Base-by-base conservation (phyloP, 2,888 invertebrate genomes). In the Meliscaeva auricollis region DNA sequence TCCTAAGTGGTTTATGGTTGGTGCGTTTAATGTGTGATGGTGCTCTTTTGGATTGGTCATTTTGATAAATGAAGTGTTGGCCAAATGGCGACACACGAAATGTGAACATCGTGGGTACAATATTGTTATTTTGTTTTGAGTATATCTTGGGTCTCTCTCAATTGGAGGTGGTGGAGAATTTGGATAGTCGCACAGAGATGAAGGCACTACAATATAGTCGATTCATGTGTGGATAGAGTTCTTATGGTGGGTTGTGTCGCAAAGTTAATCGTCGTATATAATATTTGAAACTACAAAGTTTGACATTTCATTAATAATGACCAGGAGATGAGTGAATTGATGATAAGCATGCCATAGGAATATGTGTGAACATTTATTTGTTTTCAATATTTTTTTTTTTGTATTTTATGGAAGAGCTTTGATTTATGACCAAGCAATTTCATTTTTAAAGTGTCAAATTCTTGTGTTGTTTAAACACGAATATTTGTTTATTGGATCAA, bases 41-140 rank as follows among this genome's bases (percentile, higher is more conserved):
- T 17, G 35, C 50, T 70, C 50, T 52, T 38, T 79, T 66, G 64
- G 74, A 64, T 70, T 75, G 84, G 83, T 83, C 74, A 66, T 70
- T 70, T 77, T 83, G 85, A 85, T 85, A 80, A 80, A 85, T 85
- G 80, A 85, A 77, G 75, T 73, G 77, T 62, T 81, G 69, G 76
- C 44, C 72, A 85, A 58, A 73, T 41, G 80, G 64, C 68, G 80
- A 85, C 85, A 80, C 17, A 72, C 54, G 52, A 81, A 80, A 80
- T 76, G 80, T 75, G 79, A 79, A 75, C 73, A 83, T 64, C 44
- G 70, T 77, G 38, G 46, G 66, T 73, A 73, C 41, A 35, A 46
- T 68, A 48, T 41, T 60, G 15, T 26, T 3, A 9, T 26, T 26
- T 26, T 26, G 2, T 60, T 60, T 60, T 38, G 64, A 41, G 26